Percentiles rank a stretch among this genome's conserved stretches.
Evolutionary conservation across 2,113 vertebrate genomes (phyloP).

Genomic region (Polyodon spathula): DNA sequence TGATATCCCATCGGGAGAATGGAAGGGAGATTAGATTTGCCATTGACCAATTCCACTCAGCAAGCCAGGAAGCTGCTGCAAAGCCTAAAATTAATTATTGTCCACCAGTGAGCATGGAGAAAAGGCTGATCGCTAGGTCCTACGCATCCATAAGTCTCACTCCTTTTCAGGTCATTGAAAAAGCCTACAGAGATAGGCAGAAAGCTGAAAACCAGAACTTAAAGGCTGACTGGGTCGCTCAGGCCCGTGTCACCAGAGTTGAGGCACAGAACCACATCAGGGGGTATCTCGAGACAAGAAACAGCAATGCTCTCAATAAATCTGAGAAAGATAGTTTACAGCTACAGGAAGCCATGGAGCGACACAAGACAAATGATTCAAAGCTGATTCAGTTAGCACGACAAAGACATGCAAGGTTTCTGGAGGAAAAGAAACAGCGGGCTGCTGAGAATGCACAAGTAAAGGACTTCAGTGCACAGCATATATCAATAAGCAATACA

Average conservation of each 20-base stretch:
- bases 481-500: constrained; percentile 22
- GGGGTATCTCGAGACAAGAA: constrained; percentile 20
- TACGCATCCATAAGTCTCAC: constrained; percentile 25
- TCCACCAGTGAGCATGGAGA: constrained; percentile 8
- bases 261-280: neutral
- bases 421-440: constrained; percentile 31
- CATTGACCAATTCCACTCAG: constrained; percentile 17
- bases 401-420: constrained; percentile 29
- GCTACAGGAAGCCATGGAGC: constrained; percentile 17
- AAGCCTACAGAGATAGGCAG: constrained; percentile 23
- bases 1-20: constrained; percentile 18
- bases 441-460: constrained; percentile 27
- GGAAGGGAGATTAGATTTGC: constrained; percentile 16
- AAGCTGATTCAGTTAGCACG: constrained; percentile 28
- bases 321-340: constrained; percentile 18
- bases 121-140: constrained; percentile 13
- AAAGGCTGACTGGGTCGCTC: constrained; percentile 13
- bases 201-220: constrained; percentile 13
- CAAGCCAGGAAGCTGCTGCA: neutral
- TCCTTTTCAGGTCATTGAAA: constrained; percentile 35
- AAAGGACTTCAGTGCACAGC: constrained; percentile 31
- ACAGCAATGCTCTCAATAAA: neutral
- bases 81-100: neutral
- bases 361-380: constrained; percentile 14
- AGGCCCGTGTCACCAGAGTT: constrained; percentile 6